Evolutionary conservation across 2,888 invertebrate genomes (phyloP).

Genomic region (Panorpa germanica): DNA sequence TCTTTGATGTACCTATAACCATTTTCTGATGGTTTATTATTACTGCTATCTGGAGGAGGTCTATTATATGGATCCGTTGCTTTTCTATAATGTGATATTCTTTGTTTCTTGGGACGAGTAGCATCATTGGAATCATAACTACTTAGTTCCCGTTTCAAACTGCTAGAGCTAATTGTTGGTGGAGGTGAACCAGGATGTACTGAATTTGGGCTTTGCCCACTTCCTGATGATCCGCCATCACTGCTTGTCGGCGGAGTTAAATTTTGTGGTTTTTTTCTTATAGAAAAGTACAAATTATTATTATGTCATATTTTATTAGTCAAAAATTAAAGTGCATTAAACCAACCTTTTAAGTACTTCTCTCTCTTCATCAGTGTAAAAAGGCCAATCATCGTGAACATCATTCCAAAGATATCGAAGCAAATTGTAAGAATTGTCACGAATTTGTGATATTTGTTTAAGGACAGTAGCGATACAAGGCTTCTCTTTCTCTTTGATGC

Average conservation of each 20-base stretch:
- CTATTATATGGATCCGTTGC: slow-evolving; percentile 21
- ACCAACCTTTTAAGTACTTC: slow-evolving; percentile 71
- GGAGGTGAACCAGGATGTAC: slow-evolving; percentile 59
- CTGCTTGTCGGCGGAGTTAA: slow-evolving; percentile 76
- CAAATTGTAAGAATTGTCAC: slow-evolving; percentile 80
- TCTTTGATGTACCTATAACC: background rate
- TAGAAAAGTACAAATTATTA: slow-evolving; percentile 14
- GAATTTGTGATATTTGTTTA: slow-evolving; percentile 60
- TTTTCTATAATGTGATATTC: slow-evolving; percentile 70
- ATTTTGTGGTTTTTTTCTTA: slow-evolving; percentile 76
- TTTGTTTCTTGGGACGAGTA: slow-evolving; percentile 53
- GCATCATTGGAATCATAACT: slow-evolving; percentile 29
- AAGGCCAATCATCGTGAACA: slow-evolving; percentile 87
- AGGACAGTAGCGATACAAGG: slow-evolving; percentile 57
- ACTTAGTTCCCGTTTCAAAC: no score
- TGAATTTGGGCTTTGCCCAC: slow-evolving; percentile 62
- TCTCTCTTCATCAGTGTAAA: slow-evolving; percentile 77
- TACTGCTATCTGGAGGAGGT: background rate
- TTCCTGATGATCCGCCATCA: slow-evolving; percentile 56
- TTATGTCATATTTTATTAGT: no score
- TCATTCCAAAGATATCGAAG: slow-evolving; percentile 81
- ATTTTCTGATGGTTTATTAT: background rate
- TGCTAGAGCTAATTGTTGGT: slow-evolving; percentile 22
- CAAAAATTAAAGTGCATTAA: slow-evolving; percentile 7
- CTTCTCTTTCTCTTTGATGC: slow-evolving; percentile 67